Conservation (phyloP, 2,113 vertebrate genomes). For the Sciurus niger region DNA sequence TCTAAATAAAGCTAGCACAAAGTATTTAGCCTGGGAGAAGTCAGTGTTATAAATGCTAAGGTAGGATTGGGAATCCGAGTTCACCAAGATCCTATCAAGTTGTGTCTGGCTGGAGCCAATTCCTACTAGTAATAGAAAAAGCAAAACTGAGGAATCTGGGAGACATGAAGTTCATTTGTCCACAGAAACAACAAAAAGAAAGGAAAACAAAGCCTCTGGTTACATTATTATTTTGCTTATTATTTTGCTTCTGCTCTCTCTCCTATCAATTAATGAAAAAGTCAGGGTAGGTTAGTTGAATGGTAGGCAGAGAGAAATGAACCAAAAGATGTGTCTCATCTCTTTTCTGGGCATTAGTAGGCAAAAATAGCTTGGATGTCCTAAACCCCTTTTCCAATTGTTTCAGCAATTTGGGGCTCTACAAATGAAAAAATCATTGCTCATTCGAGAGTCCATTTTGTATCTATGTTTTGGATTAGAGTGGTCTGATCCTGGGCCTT, state of each 20-base stretch:
- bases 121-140: not conserved
- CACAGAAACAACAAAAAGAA: not conserved
- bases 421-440: not conserved
- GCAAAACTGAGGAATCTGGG: not conserved
- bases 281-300: no score
- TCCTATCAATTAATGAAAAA: not conserved
- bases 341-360: not conserved
- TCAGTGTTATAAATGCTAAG: not conserved
- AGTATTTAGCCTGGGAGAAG: not conserved
- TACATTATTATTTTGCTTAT: not conserved
- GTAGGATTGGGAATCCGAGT: not conserved
- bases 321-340: not conserved
- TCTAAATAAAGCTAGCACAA: not conserved
- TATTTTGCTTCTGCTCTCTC: not conserved
- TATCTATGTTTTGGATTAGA: not conserved
- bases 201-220: not conserved
- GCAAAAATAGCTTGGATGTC: not conserved
- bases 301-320: not conserved
- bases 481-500: no score
- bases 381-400: not conserved
- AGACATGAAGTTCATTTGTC: not conserved
- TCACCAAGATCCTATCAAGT: not conserved
- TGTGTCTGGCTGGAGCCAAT: not conserved
- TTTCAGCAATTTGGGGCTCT: not conserved
- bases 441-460: not conserved